Evolutionary conservation across 2,113 vertebrate genomes (phyloP), one percentile per base, ranked within the genome.

Genomic region (Rhinoptilus africanus): DNA sequence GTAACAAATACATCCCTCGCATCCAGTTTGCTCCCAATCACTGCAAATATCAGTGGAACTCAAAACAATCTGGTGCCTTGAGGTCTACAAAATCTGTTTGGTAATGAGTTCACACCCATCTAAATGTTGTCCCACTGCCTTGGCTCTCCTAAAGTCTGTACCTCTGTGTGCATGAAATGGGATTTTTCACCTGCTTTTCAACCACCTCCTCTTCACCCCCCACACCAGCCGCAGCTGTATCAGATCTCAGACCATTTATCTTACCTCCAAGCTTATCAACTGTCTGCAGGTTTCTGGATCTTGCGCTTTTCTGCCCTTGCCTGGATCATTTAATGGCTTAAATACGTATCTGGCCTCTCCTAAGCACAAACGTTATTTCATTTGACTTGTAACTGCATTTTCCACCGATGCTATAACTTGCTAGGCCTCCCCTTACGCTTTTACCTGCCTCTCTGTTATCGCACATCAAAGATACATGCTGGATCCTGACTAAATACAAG

Each of bases 211-310:
- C 12, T n/a, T 47, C 39, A 50, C 60, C 14, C 56, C 19, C 23
- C 10, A 2, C 27, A 48, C 48, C 48, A 74, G 0, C 14, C 1
- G 0, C 24, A 56, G n/a, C 54, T 47, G 23, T 41, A 18, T 51
- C 26, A 10, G 12, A 8, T 60, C 45, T 32, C 27, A 12, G 80
- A 63, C 56, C 28, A 43, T 59, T 50, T 28, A 13, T 45, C 18
- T 78, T 27, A 20, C 43, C 11, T 63, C 32, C 51, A 43, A n/a
- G 28, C 24, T 77, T 15, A 45, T 27, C 27, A 47, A 60, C 51
- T 43, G 34, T 9, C 39, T 6, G 3, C 76, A 85, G 26, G 12
- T 50, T 74, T 67, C 62, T 68, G 35, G 48, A 67, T 34, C 39
- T 71, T 71, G 17, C 20, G 32, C 59, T 66, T 77, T 69, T 73